Evolutionary conservation across 2,113 vertebrate genomes (phyloP).

Genomic region (Dasyornis broadbenti): DNA sequence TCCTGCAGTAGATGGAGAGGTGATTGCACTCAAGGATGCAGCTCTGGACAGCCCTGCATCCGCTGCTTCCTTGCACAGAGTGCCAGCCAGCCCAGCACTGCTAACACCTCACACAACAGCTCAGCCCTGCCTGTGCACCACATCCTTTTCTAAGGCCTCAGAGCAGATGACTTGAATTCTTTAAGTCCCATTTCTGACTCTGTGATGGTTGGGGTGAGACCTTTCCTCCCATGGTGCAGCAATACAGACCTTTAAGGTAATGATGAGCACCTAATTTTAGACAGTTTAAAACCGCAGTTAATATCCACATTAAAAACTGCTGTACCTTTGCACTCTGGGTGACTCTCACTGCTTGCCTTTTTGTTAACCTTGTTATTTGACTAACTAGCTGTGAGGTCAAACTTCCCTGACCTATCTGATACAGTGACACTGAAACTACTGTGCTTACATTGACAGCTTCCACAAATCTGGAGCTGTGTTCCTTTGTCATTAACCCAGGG

Average conservation of each 20-base stretch:
- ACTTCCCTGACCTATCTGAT: not conserved
- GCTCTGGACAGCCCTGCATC: not conserved
- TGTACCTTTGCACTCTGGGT: not conserved
- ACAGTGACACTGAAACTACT: not conserved
- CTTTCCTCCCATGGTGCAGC: not conserved
- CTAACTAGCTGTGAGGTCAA: not conserved
- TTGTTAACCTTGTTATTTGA: constrained; percentile 1
- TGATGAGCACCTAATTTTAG: not conserved
- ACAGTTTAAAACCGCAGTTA: not conserved
- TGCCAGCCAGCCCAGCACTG: not conserved
- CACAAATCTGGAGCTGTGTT: not conserved
- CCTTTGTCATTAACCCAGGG: not conserved
- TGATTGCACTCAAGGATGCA: not conserved
- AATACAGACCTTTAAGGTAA: not conserved
- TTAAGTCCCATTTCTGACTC: not conserved
- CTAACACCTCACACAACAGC: not conserved
- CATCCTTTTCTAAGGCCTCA: not conserved
- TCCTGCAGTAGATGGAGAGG: not conserved
- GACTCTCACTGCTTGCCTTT: not conserved
- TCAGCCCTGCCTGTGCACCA: not conserved
- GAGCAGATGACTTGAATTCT: not conserved
- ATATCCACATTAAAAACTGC: not conserved
- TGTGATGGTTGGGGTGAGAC: not conserved
- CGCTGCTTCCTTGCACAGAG: not conserved
- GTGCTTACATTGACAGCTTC: not conserved